Base-by-base conservation (phyloP, 2,113 vertebrate genomes). In the Sinocyclocheilus grahami region DNA sequence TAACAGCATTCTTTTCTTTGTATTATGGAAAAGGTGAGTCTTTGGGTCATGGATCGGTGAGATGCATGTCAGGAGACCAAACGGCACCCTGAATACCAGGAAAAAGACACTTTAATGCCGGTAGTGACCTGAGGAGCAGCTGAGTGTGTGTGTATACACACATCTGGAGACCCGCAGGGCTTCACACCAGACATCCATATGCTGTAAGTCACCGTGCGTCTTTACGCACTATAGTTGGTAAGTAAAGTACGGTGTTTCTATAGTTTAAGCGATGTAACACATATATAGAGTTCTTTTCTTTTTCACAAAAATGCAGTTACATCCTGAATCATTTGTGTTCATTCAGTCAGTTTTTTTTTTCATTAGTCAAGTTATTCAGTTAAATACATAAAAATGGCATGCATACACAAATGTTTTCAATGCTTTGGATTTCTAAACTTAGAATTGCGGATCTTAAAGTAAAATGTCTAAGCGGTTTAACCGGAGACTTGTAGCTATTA, bases 51-150 rank as follows among this genome's bases (percentile, higher is more conserved):
- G 39, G 37, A 5, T 46, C 69, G 9, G 62, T 69, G 63, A 69
- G 60, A 42, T 51, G 3, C 13, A 78, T 51, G 80, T 53, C 72
- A 53, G 58, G n/a, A 37, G 77, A 78, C 75, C 58, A 78, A 79
- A 69, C 85, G 48, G 69, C 37, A 53, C 42, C 7, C 37, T 37
- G 51, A 74, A 11, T 76, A 76, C 71, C 46, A 82, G 85, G 74
- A 87, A 83, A 16, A 80, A 79, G 58, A 83, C 86, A 89, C 62
- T 85, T 63, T 79, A 85, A 83, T 83, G 33, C 24, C 86, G 39
- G 33, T 10, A 42, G 60, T 87, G 90, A 92, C 91, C 92, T 92
- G 92, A 95, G 94, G 94, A 95, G 94, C 96, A 96, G 96, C 96
- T 96, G 96, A 97, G 95, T 93, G 46, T 58, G 80, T 51, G 80